Evolutionary conservation across 2,113 vertebrate species (phyloP), one percentile per base, ranked within the genome.

Genomic region (Ammodytes marinus): DNA sequence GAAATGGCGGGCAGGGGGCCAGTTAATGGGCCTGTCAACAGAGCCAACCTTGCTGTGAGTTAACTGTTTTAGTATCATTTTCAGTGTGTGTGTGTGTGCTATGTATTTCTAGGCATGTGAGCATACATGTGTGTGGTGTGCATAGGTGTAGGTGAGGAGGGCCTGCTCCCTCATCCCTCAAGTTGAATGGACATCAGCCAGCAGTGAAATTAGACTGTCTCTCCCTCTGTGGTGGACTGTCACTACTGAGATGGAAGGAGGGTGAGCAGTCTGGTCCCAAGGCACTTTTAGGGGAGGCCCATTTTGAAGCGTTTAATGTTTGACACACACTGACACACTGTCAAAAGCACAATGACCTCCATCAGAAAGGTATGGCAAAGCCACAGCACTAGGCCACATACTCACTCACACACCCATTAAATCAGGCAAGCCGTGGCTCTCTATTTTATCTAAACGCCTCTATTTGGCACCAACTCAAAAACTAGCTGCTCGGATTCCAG

Each of bases 201-300:
- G 84, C 90, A 88, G 92, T 94, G 93, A 95, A 96, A 94, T 95
- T 92, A 92, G 86, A 75, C 91, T 90, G 91, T 90, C 92, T 90
- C 89, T 86, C 87, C 83, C 79, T 85, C 79, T 79, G 39, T 82
- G 79, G 87, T 91, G 89, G 84, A 86, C 93, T 91, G 92, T 92
- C 92, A 94, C 74, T 66, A 46, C 2, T 0, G 89, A 89, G 86
- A 84, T 79, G 67, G 87, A 79, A 81, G 91, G 80, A 92, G 84
- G 83, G 82, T 91, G 94, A 91, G 84, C 59, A 81, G 69, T 90
- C 79, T 65, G 82, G 79, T 93, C 93, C 91, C 91, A 89, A 86
- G 91, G 74, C 90, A 74, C 89, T 85, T 85, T 93, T 83, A 80
- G 80, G 64, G 68, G 71, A 88, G 79, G 71, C 67, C 84, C 76